A percentile compares a stretch with the other conserved stretches of the same genome.
Conservation (phyloP, 2,888 invertebrate species). For the Criorhina ranunculi region DNA sequence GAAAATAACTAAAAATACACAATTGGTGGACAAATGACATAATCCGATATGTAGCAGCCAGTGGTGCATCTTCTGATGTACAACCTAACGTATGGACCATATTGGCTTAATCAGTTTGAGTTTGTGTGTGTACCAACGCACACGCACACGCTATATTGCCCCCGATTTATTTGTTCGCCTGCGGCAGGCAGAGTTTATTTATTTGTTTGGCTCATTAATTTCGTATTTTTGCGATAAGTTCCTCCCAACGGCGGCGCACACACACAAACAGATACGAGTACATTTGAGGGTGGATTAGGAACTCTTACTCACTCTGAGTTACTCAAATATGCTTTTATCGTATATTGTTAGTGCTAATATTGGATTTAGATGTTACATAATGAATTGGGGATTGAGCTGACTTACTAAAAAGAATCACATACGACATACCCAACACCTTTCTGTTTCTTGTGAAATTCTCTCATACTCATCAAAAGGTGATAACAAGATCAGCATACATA, state of each 20-base stretch:
- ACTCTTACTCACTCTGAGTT: conserved; percentile 1
- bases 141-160: conserved; percentile 10
- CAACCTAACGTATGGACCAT: conserved; percentile 3
- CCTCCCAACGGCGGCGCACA: not conserved
- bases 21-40: conserved; percentile 59
- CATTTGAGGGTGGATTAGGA: conserved; percentile 22
- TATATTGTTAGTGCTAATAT: conserved; percentile 30
- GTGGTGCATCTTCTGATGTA: conserved; percentile 24
- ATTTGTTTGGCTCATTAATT: conserved; percentile 60
- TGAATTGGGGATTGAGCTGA: not conserved
- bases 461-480: conserved; percentile 20
- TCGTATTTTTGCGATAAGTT: conserved; percentile 55
- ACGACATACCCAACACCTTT: conserved; percentile 7
- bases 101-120: conserved; percentile 41
- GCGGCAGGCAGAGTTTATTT: conserved; percentile 38
- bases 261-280: not conserved
- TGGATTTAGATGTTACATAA: conserved; percentile 34
- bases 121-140: not conserved
- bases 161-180: conserved; percentile 39
- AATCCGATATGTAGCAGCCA: conserved; percentile 42
- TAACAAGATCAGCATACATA: conserved; percentile 43
- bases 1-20: conserved; percentile 32
- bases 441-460: conserved; percentile 14
- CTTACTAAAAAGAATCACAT: conserved; percentile 16
- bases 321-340: conserved; percentile 34